Evolutionary conservation across 2,888 invertebrate species (phyloP).

Genomic region (Drosophila infuscata): DNA sequence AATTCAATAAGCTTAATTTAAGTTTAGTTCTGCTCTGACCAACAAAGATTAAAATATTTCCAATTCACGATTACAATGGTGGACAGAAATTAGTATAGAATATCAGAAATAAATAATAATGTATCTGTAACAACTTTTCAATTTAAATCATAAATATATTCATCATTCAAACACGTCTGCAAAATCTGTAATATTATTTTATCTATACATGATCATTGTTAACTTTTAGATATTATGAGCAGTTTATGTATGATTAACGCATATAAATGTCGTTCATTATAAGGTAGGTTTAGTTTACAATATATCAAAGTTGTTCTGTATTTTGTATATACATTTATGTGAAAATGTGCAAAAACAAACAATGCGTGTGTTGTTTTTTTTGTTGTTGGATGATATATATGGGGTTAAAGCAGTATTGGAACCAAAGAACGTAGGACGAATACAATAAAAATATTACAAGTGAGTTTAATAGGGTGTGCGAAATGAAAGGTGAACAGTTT

Average conservation of each 20-base stretch:
- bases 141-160: not conserved
- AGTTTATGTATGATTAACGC: conserved; percentile 2
- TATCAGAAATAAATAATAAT: not conserved
- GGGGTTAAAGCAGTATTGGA: conserved; percentile 64
- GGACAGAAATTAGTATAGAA: not conserved
- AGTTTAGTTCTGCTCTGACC: not conserved
- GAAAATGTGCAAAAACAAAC: conserved; percentile 51
- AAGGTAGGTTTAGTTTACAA: conserved; percentile 2
- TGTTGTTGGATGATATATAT: conserved; percentile 32
- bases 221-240: not conserved
- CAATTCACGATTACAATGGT: not conserved
- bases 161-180: not conserved
- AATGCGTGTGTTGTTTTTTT: conserved; percentile 47
- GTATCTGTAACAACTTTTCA: not conserved
- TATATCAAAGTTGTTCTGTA: conserved; percentile 46
- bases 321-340: conserved; percentile 21
- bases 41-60: not conserved
- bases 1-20: conserved; percentile 11
- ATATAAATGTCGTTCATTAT: not conserved
- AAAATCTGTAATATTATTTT: not conserved
- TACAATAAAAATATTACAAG: conserved; percentile 60
- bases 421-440: conserved; percentile 68
- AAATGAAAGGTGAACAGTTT: conserved; percentile 25
- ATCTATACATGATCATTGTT: not conserved
- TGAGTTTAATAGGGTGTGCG: conserved; percentile 25